Conservation (phyloP, 2,113 vertebrate genomes). For the Cinclus cinclus region DNA sequence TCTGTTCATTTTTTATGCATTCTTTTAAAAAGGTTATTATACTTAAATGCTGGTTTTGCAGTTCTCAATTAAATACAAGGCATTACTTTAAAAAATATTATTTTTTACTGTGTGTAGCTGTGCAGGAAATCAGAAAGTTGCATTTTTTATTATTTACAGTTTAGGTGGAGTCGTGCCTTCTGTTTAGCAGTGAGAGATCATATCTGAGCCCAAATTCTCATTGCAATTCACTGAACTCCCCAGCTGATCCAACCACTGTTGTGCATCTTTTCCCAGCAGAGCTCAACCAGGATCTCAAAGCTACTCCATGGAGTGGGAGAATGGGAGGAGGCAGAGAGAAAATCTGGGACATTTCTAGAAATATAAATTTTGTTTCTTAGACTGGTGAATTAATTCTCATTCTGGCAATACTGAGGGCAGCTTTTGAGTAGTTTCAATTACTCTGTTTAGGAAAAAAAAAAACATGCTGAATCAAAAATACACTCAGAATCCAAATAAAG, state of each 20-base stretch:
- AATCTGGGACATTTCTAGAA: neutral
- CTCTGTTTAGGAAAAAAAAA: neutral
- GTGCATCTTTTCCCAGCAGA: neutral
- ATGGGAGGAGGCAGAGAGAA: neutral
- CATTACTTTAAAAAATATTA: neutral
- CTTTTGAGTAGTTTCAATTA: neutral
- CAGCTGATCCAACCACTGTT: neutral
- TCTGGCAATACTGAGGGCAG: rapidly evolving
- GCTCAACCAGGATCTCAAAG: neutral
- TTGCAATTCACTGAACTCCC: neutral
- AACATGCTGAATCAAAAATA: neutral
- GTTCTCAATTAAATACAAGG: neutral
- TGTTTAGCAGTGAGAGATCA: neutral
- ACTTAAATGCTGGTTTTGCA: neutral
- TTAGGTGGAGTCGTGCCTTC: neutral
- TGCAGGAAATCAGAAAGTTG: neutral
- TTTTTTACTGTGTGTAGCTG: rapidly evolving
- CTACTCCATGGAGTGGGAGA: neutral
- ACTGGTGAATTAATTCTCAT: neutral
- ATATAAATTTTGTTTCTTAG: neutral
- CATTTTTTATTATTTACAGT: neutral
- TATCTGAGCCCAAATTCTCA: neutral
- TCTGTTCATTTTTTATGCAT: neutral
- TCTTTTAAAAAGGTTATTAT: neutral
- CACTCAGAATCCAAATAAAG: neutral